Conservation (phyloP, 2,113 vertebrate species). For the Dasypus novemcinctus region DNA sequence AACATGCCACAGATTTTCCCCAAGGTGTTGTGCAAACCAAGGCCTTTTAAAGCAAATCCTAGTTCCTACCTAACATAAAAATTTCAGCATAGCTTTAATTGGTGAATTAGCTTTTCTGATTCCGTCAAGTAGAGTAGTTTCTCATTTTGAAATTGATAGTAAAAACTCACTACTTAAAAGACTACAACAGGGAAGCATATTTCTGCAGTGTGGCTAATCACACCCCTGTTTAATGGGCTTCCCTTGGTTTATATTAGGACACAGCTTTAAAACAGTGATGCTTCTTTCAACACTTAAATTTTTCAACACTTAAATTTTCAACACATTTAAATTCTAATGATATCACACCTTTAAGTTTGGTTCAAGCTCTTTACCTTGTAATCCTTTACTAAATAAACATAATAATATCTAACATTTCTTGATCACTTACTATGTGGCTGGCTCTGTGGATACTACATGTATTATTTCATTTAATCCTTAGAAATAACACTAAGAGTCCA, state of each 20-base stretch:
- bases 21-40: neutral
- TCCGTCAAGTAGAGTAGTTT: neutral
- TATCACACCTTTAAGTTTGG: neutral
- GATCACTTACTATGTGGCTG: neutral
- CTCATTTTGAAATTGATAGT: neutral
- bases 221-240: neutral
- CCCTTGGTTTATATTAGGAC: neutral
- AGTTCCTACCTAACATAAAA: neutral
- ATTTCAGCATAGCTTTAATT: neutral
- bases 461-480: neutral
- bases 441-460: neutral
- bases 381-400: slow-evolving; percentile 21
- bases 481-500: neutral
- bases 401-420: neutral
- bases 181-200: neutral
- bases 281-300: neutral
- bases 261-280: neutral
- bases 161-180: neutral
- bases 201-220: neutral
- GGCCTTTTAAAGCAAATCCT: neutral
- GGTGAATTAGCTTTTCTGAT: slow-evolving; percentile 7
- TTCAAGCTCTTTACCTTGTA: neutral
- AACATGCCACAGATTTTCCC: neutral
- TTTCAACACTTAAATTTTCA: neutral
- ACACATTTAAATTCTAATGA: neutral